Evolutionary conservation across 2,888 invertebrate species (phyloP), one percentile per base, ranked within the genome.

Genomic region (Macrophya alboannulata): DNA sequence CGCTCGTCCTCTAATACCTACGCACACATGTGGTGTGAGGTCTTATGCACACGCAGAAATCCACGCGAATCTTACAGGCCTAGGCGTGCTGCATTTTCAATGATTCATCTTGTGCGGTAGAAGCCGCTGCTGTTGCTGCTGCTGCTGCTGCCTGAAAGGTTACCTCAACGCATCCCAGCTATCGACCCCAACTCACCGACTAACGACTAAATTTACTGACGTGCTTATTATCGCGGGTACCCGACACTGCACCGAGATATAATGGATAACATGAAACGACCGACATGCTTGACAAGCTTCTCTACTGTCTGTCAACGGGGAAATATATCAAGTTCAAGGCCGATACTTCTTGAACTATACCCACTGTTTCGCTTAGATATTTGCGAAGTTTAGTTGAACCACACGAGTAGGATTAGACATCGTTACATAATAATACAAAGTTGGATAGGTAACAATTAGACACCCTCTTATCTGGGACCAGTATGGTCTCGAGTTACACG

Each of bases 161-260:
- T 43, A 81, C 77, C 62, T 62, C 77, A 76, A 45, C 72, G 77
- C 76, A 62, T 87, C 76, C 72, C 74, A 85, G 79, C 79, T 85
- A 76, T 51, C 71, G 82, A 84, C 86, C 85, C 84, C 71, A 59
- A n/a, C 85, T 85, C 88, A 87, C 89, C 86, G 85, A 84, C 88
- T 91, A 90, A 91, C 90, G 89, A 90, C 90, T 90, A 90, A 91
- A 91, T 91, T 90, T 89, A 87, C 91, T 88, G 86, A 88, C 87
- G 89, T 87, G 87, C 87, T 89, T 89, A 89, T 89, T 81, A 59
- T 81, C 62, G 21, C 81, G 8, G 21, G 40, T 81, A 81, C 25
- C 25, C 62, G 43, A 81, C 62, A 45, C n/a, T 81, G n/a, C 21
- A 25, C 40, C 21, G 10, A 6, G 21, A 62, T 81, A 40, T 81